These are phyloP conservation scores for Lagopus muta DNA, from an alignment of 2,113 vertebrate genomes.

Conservation along the genomic window DNA sequence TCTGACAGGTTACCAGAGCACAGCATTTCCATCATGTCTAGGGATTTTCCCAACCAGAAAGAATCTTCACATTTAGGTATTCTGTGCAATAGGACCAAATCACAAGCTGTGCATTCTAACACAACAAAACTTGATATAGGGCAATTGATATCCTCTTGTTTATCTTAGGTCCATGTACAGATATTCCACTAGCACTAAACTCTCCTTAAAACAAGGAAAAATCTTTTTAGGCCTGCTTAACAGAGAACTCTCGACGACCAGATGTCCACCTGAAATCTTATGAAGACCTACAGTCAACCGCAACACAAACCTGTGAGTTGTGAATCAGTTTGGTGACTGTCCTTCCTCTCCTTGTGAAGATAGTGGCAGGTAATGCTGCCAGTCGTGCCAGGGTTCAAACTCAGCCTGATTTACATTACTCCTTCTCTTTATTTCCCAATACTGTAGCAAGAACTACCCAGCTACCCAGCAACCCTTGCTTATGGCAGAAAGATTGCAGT, in stretches of 20 bases:
- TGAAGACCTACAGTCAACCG: background rate
- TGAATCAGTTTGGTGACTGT: background rate
- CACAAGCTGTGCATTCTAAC: background rate
- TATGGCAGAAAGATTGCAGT: background rate
- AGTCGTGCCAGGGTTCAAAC: background rate
- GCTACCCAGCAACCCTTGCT: background rate
- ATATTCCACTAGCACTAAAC: background rate
- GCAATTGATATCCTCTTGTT: background rate
- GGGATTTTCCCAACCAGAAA: background rate
- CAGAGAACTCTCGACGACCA: background rate
- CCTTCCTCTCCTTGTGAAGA: background rate
- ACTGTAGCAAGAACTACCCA: background rate
- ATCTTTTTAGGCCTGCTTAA: background rate
- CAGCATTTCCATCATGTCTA: background rate
- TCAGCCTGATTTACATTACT: background rate
- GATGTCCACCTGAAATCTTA: background rate
- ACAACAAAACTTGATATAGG: background rate
- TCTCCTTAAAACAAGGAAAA: background rate
- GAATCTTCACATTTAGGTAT: background rate
- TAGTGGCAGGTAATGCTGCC: background rate
- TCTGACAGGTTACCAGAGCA: background rate
- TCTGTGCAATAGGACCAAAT: background rate
- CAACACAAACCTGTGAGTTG: background rate
- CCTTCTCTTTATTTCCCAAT: background rate
- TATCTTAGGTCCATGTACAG: background rate